These are phyloP conservation scores for Chaetogeoica ovagalla DNA, from an alignment of 2,888 invertebrate genomes.

Conservation along the genomic window DNA sequence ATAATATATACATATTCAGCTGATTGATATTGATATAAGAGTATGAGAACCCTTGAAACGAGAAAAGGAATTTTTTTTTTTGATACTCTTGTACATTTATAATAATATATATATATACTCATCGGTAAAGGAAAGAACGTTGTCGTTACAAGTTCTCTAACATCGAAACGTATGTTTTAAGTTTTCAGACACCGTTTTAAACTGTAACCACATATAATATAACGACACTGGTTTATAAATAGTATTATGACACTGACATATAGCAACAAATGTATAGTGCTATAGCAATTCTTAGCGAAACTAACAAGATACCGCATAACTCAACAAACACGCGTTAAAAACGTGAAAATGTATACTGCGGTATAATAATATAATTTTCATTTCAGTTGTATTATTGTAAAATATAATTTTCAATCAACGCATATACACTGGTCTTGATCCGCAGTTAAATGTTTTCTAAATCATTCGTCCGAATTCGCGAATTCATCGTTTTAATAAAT, in stretches of 20 bases:
- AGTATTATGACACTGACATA: slow-evolving; percentile 28
- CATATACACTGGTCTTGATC: too few relatives aligned
- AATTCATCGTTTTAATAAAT: too few relatives aligned
- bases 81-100: neutral
- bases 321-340: slow-evolving; percentile 19
- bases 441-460: too few relatives aligned
- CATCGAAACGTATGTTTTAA: slow-evolving; percentile 7
- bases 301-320: slow-evolving; percentile 25
- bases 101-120: neutral
- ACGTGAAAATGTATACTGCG: neutral
- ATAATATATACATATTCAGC: too few relatives aligned
- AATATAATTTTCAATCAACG: too few relatives aligned
- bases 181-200: slow-evolving; percentile 31
- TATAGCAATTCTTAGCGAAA: slow-evolving; percentile 12
- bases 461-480: too few relatives aligned
- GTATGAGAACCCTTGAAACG: neutral
- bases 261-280: slow-evolving; percentile 17
- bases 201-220: slow-evolving; percentile 10
- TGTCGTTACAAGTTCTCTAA: slow-evolving; percentile 18
- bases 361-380: too few relatives aligned
- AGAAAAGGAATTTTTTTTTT: neutral
- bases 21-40: neutral
- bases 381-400: too few relatives aligned
- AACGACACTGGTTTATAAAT: slow-evolving; percentile 37
- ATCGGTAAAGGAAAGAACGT: neutral